Conservation (phyloP, 2,113 vertebrate genomes). For the Solea senegalensis region DNA sequence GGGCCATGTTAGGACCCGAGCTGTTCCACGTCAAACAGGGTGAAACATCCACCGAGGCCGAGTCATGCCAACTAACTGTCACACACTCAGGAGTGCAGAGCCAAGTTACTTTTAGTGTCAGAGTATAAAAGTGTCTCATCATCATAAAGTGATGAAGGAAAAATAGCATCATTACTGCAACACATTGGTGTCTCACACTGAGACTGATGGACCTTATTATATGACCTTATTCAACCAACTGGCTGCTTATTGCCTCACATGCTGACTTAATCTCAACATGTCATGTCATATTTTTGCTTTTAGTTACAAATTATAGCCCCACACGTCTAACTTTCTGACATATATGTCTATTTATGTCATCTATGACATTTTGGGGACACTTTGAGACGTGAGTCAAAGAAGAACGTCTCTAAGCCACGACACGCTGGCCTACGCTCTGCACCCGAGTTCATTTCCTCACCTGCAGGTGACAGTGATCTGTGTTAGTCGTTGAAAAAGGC, state of each 20-base stretch:
- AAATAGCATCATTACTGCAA: slow-evolving; percentile 3
- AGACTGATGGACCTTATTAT: slow-evolving; percentile 2
- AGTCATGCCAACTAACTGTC: slow-evolving; percentile 59
- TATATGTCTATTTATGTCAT: no score
- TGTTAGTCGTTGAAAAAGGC: no score
- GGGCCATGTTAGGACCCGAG: slow-evolving; percentile 17
- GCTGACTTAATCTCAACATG: no score
- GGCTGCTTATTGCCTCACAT: no score
- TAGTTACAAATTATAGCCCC: not conserved
- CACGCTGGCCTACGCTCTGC: no score
- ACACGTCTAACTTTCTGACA: no score
- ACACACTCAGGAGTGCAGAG: slow-evolving; percentile 3
- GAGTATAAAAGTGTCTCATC: slow-evolving; percentile 20
- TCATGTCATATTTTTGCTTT: not conserved
- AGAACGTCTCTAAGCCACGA: no score
- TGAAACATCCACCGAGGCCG: slow-evolving; percentile 28
- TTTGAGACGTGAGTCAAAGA: no score
- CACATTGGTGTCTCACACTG: not conserved
- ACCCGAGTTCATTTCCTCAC: no score
- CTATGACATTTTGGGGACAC: no score
- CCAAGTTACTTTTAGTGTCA: slow-evolving; percentile 8
- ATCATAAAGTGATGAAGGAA: not conserved
- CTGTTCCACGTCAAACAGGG: slow-evolving; percentile 41
- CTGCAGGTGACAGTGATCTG: no score
- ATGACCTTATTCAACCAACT: no score